phyloP scores from a whole-genome alignment of 2,888 invertebrate genomes.

The Harpagoxenus sublaevis region DNA sequence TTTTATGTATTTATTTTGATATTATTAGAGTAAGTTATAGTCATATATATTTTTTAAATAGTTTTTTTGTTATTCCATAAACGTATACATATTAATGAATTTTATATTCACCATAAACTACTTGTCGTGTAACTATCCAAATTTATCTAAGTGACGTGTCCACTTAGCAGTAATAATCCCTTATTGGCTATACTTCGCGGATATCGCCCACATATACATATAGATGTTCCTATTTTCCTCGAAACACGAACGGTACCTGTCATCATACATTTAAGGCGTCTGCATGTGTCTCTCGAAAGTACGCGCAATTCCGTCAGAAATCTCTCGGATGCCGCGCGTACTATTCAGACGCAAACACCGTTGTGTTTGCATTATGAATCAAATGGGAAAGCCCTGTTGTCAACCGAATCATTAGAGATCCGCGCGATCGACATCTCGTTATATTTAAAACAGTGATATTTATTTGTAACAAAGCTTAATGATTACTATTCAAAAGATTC shows the following conservation, averaged over 20 bases:
- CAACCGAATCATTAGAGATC: conserved; percentile 32
- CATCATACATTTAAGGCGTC: conserved; percentile 54
- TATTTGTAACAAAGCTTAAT: not conserved
- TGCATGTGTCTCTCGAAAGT: conserved; percentile 39
- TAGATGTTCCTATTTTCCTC: conserved; percentile 69
- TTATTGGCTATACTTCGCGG: conserved; percentile 53
- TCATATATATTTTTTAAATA: not conserved
- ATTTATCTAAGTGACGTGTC: conserved; percentile 73
- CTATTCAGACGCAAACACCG: conserved; percentile 57
- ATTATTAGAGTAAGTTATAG: not conserved
- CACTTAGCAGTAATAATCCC: conserved; percentile 50
- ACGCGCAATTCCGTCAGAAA: conserved; percentile 52
- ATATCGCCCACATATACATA: conserved; percentile 65
- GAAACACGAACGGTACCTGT: conserved; percentile 71
- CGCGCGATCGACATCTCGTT: conserved; percentile 9
- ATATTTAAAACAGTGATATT: conserved; percentile 14
- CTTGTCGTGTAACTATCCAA: conserved; percentile 57
- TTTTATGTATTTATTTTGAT: not conserved
- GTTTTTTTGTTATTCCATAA: not conserved
- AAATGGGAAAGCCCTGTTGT: conserved; percentile 74
- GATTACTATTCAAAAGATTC: conserved; percentile 19
- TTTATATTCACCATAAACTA: not conserved
- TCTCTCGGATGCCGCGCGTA: conserved; percentile 31
- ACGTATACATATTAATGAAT: not conserved
- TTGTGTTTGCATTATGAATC: conserved; percentile 80